phyloP scores from a whole-genome alignment of 2,113 vertebrate species.

The Daboia siamensis region DNA sequence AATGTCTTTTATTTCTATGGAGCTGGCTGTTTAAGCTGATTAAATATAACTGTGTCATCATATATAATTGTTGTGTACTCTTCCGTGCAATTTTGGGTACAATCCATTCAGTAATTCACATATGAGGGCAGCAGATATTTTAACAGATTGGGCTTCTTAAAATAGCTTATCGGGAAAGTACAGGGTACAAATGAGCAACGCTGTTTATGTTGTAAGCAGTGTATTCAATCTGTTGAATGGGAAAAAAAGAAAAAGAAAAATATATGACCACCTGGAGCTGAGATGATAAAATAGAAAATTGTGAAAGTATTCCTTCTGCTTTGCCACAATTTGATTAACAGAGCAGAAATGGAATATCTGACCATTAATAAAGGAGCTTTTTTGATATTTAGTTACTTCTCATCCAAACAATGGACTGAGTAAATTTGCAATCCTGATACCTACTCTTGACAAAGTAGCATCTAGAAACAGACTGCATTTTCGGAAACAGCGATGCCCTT shows the following conservation, averaged over 20 bases:
- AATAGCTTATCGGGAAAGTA: slow-evolving; percentile 33
- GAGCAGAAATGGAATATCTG: background rate
- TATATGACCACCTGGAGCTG: background rate
- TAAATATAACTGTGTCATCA: slow-evolving; percentile 31
- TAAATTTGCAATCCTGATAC: background rate
- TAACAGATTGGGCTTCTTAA: slow-evolving; percentile 30
- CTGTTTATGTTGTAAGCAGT: background rate
- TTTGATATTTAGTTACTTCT: background rate
- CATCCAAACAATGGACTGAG: background rate
- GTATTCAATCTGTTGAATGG: background rate
- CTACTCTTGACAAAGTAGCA: background rate
- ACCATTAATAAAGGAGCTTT: background rate
- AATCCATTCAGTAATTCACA: slow-evolving; percentile 28
- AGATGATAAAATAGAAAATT: slow-evolving; percentile 4
- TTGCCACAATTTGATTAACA: background rate
- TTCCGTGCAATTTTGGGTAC: slow-evolving; percentile 32
- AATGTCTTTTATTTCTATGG: slow-evolving; percentile 15
- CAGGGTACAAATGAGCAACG: slow-evolving; percentile 30
- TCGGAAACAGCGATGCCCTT: background rate
- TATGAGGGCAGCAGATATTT: slow-evolving; percentile 23
- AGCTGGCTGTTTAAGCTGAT: slow-evolving; percentile 30
- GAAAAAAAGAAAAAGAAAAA: background rate
- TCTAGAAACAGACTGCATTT: background rate
- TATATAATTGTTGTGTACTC: slow-evolving; percentile 5
- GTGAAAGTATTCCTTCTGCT: background rate